phyloP scores from a whole-genome alignment of 2,888 invertebrate genomes.

The Sinelater perroti region DNA sequence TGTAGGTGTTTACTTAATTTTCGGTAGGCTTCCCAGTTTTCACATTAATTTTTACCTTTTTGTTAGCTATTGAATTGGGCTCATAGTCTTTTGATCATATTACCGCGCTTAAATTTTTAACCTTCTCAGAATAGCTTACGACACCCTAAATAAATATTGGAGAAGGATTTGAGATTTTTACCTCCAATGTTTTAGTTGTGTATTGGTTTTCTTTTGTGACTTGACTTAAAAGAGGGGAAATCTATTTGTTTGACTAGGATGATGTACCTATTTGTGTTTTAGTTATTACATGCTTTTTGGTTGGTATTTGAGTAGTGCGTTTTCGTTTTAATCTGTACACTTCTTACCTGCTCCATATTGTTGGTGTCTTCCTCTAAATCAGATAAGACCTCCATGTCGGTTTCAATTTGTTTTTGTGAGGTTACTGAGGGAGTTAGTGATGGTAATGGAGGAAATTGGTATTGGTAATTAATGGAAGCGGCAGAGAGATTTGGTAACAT shows the following conservation, averaged over 20 bases:
- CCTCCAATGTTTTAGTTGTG: neutral
- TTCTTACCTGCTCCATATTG: slow-evolving; percentile 9
- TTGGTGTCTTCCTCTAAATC: neutral
- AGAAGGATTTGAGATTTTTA: neutral
- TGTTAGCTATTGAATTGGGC: neutral
- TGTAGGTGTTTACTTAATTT: slow-evolving; percentile 1
- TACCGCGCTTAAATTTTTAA: slow-evolving; percentile 4
- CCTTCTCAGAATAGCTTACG: neutral
- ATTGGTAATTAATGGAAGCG: no score
- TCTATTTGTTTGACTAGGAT: slow-evolving; percentile 2
- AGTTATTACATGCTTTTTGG: neutral
- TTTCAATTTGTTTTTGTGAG: slow-evolving; percentile 2
- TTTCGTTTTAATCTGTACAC: neutral
- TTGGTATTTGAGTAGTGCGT: slow-evolving; percentile 2
- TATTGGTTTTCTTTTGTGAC: neutral
- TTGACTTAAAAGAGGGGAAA: neutral
- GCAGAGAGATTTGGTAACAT: no score
- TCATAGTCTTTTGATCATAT: neutral
- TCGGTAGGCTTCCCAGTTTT: neutral
- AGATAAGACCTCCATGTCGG: neutral
- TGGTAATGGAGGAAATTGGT: slow-evolving; percentile 7
- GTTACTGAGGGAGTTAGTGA: slow-evolving; percentile 3
- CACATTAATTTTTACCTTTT: neutral
- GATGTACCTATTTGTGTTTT: neutral
- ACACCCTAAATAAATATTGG: slow-evolving; percentile 1